A percentile compares a stretch with the other conserved stretches of the same genome.
phyloP scores from a whole-genome alignment of 1,140 invertebrate genomes.

The Mercenaria mercenaria region DNA sequence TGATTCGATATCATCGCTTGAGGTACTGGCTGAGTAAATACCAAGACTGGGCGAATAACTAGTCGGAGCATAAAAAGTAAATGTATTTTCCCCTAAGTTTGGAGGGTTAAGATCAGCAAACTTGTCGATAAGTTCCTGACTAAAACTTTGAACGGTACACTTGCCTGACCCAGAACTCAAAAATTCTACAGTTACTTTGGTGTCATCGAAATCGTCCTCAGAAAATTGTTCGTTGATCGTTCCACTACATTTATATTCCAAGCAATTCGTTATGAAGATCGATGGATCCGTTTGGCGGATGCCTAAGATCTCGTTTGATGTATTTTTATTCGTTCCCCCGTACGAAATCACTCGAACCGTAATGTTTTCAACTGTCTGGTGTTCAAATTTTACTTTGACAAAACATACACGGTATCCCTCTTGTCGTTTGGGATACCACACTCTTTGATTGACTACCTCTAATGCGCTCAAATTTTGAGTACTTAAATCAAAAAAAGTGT shows the following conservation, averaged over 20 bases:
- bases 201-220: not conserved
- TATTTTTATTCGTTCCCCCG: not conserved
- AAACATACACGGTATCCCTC: not conserved
- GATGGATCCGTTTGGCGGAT: no score
- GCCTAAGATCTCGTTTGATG: not conserved
- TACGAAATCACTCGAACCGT: not conserved
- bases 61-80: not conserved
- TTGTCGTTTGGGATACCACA: not conserved
- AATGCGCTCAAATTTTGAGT: not conserved
- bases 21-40: not conserved
- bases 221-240: not conserved
- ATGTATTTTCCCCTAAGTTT: not conserved
- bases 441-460: not conserved
- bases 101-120: not conserved
- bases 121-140: not conserved
- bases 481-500: not conserved
- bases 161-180: not conserved
- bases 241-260: constrained; percentile 6
- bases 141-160: not conserved
- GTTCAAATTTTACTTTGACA: not conserved
- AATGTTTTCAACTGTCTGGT: not conserved
- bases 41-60: not conserved
- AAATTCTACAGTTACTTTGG: not conserved
- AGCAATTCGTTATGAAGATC: not conserved
- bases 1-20: not conserved